These are phyloP conservation scores for Heloderma charlesbogerti DNA, from an alignment of 2,113 vertebrate genomes.

Conservation along the genomic window DNA sequence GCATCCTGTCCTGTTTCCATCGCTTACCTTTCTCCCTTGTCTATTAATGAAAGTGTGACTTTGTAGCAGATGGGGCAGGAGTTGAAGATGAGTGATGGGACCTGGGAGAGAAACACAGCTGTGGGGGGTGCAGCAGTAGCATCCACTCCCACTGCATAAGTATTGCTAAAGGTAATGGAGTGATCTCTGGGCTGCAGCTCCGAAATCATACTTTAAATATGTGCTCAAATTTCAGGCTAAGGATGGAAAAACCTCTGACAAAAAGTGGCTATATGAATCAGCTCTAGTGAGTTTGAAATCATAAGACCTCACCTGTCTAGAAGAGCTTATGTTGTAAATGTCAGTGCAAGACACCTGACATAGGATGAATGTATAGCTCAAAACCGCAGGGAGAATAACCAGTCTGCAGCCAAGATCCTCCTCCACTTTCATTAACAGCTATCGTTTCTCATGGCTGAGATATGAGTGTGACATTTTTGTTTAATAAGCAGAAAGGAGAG, in stretches of 20 bases:
- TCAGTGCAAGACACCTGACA: slow-evolving; percentile 2
- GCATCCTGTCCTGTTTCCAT: background rate
- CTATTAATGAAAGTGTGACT: background rate
- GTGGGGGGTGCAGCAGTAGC: background rate
- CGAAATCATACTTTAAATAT: background rate
- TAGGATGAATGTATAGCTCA: background rate
- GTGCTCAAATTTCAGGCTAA: background rate
- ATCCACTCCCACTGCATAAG: background rate
- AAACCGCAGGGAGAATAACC: background rate
- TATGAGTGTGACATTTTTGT: slow-evolving; percentile 17
- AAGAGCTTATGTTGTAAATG: slow-evolving; percentile 13
- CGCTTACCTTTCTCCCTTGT: background rate
- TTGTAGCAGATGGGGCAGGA: background rate
- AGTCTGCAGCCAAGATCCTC: background rate
- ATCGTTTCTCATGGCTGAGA: background rate
- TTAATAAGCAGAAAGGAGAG: slow-evolving; percentile 7
- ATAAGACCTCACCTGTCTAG: slow-evolving; percentile 5
- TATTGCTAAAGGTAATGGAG: background rate
- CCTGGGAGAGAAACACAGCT: background rate
- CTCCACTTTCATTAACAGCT: slow-evolving; percentile 6
- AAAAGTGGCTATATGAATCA: background rate
- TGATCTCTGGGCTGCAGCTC: background rate
- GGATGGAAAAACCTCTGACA: background rate
- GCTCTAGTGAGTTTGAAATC: background rate
- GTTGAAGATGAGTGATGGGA: background rate